phyloP scores from a whole-genome alignment of 1,140 invertebrate species.

The Acromyrmex heyeri region DNA sequence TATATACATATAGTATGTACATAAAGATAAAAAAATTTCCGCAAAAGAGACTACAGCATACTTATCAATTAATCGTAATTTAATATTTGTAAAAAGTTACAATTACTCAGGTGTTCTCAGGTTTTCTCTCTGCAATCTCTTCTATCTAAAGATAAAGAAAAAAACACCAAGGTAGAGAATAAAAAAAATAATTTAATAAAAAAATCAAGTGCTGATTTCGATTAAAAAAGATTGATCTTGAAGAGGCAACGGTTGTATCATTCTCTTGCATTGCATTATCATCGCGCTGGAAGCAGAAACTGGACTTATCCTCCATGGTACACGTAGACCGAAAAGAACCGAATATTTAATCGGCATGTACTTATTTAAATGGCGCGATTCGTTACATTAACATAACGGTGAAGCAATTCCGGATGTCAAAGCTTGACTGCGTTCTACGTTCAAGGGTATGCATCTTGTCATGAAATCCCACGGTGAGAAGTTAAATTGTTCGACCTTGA shows the following conservation, averaged over 20 bases:
- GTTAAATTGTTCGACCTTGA: constrained; percentile 43
- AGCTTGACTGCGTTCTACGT: constrained; percentile 23
- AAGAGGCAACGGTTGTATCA: constrained; percentile 3
- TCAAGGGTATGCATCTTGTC: constrained; percentile 45
- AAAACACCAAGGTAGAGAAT: background rate
- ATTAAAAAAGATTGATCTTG: background rate
- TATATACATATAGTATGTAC: background rate
- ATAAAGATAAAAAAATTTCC: background rate
- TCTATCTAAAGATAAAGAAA: background rate
- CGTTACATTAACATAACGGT: constrained; percentile 72
- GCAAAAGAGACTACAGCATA: background rate
- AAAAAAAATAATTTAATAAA: constrained; percentile 22
- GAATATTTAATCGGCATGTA: constrained; percentile 53
- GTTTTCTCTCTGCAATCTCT: background rate
- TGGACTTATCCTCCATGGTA: constrained; percentile 41
- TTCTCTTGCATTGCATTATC: constrained; percentile 26
- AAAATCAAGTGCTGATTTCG: background rate
- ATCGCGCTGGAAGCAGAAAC: constrained; percentile 14
- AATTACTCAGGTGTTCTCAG: background rate
- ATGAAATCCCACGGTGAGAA: constrained; percentile 69
- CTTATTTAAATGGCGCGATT: constrained; percentile 62
- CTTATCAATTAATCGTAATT: background rate
- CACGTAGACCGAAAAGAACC: constrained; percentile 19
- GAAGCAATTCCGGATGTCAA: constrained; percentile 50
- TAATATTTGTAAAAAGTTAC: background rate